These are phyloP conservation scores for Australoheros scitulus DNA, from an alignment of 2,113 vertebrate species.

Conservation along the genomic window DNA sequence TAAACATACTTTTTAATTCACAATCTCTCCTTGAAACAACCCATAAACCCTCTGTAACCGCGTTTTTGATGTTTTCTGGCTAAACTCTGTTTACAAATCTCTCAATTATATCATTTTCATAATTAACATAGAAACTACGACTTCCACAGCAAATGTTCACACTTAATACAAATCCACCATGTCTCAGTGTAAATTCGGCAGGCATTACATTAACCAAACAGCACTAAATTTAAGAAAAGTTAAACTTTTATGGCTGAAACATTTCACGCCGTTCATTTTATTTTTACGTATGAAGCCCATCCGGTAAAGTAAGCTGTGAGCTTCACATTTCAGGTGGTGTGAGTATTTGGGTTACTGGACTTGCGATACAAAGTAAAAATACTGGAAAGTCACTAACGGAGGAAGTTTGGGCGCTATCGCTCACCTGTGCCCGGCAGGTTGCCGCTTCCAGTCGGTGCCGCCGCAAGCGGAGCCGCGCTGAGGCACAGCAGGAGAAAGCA, in stretches of 20 bases:
- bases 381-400: not conserved
- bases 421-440: conserved; percentile 64
- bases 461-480: not conserved
- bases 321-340: not conserved
- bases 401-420: not conserved
- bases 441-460: conserved; percentile 45
- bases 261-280: not conserved
- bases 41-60: no score
- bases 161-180: not conserved
- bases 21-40: not conserved
- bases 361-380: not conserved
- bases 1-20: not conserved
- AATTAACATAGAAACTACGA: rapidly evolving
- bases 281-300: not conserved
- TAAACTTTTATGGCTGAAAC: not conserved
- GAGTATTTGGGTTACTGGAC: rapidly evolving
- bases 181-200: conserved; percentile 14
- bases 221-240: not conserved
- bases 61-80: not conserved
- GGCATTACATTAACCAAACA: rapidly evolving
- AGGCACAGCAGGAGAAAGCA: conserved; percentile 7
- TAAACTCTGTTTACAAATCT: not conserved
- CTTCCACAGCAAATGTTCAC: not conserved
- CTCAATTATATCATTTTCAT: rapidly evolving
- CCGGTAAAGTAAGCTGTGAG: not conserved